Evolutionary conservation across 2,888 invertebrate species (phyloP).

Genomic region (Balanococcus diminutus): DNA sequence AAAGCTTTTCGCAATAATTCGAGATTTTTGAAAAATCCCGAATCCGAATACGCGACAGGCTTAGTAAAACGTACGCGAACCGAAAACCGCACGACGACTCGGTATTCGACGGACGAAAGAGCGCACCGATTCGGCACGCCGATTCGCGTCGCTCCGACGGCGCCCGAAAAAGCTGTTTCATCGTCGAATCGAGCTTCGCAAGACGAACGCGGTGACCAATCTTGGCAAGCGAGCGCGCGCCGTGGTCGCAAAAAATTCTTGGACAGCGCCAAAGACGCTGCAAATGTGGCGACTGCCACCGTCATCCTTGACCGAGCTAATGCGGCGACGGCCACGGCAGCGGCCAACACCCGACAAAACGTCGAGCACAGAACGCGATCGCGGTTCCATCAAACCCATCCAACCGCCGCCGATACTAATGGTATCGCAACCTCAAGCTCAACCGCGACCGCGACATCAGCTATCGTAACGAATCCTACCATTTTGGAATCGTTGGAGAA

Average conservation of each 20-base stretch:
- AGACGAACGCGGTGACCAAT: background rate
- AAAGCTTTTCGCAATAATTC: slow-evolving; percentile 43
- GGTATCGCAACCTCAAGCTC: too few relatives aligned
- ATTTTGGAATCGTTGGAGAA: background rate
- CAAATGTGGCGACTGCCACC: background rate
- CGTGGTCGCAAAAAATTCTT: slow-evolving; percentile 44
- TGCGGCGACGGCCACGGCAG: background rate
- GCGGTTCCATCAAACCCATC: too few relatives aligned
- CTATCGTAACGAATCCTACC: background rate
- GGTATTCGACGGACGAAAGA: background rate
- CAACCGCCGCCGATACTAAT: background rate
- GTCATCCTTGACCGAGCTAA: background rate
- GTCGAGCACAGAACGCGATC: background rate
- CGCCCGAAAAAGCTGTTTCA: background rate
- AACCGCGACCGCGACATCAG: too few relatives aligned
- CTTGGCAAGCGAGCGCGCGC: background rate
- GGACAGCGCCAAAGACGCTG: background rate
- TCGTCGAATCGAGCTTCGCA: background rate
- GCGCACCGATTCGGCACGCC: background rate
- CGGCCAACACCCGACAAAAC: background rate
- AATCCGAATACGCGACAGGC: background rate
- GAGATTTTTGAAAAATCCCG: slow-evolving; percentile 40
- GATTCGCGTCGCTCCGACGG: background rate
- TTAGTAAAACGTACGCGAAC: background rate
- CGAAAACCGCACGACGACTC: background rate